phyloP scores from a whole-genome alignment of 2,113 vertebrate genomes.

The Saguinus midas region DNA sequence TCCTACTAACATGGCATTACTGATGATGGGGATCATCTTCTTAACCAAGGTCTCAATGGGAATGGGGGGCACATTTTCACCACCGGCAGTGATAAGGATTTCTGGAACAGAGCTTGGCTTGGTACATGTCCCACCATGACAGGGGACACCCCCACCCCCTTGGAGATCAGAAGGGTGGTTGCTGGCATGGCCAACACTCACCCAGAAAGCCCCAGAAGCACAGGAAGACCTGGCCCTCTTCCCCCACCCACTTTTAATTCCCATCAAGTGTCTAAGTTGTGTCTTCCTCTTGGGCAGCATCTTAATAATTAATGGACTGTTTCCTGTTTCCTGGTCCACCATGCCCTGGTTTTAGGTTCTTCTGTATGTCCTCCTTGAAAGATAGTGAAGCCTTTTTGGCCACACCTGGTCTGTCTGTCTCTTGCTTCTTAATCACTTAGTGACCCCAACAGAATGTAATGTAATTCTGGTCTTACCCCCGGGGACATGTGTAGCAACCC shows the following conservation, averaged over 20 bases:
- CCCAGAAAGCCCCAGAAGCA: not conserved
- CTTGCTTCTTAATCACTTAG: not conserved
- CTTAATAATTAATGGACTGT: not conserved
- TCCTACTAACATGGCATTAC: slow-evolving; percentile 93
- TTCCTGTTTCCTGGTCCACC: not conserved
- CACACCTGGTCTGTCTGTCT: not conserved
- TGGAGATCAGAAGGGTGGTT: not conserved
- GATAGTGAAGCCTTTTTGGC: not conserved
- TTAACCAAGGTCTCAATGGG: slow-evolving; percentile 92
- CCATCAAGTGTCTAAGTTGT: too few species aligned
- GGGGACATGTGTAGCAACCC: not conserved
- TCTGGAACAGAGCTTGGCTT: slow-evolving; percentile 81
- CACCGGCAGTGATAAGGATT: slow-evolving; percentile 93
- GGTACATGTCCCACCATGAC: accelerated
- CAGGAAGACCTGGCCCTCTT: not conserved
- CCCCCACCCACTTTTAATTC: not conserved
- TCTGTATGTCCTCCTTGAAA: not conserved
- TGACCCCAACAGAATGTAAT: not conserved
- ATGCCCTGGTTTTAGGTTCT: not conserved
- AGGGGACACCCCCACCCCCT: accelerated
- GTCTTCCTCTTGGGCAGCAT: not conserved
- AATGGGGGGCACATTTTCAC: slow-evolving; percentile 92
- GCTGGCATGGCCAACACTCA: not conserved
- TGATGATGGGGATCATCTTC: slow-evolving; percentile 90
- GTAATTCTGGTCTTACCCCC: not conserved